These are phyloP conservation scores for Rhynchomys soricoides DNA, from an alignment of 2,113 vertebrate genomes.

Conservation along the genomic window DNA sequence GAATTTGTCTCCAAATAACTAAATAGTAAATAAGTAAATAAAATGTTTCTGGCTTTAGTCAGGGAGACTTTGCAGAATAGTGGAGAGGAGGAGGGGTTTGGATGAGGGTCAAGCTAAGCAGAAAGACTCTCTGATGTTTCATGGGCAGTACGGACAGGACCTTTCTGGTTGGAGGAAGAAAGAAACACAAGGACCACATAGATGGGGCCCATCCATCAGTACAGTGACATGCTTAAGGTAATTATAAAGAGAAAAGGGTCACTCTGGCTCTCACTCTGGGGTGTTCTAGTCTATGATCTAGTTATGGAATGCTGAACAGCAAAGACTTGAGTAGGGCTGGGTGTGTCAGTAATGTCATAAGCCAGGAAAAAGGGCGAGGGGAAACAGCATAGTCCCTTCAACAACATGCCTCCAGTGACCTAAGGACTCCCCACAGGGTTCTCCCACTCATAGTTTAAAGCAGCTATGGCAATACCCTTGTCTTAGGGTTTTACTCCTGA, in stretches of 20 bases:
- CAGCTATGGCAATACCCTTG: background rate
- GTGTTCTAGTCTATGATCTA: background rate
- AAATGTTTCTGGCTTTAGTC: background rate
- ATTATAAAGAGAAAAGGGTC: background rate
- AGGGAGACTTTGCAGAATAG: background rate
- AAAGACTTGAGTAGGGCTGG: background rate
- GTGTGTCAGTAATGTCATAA: background rate
- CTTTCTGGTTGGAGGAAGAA: background rate
- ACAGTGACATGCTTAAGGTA: background rate
- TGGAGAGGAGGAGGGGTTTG: background rate
- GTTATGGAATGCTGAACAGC: background rate
- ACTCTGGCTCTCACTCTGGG: background rate
- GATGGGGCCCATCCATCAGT: too few relatives aligned
- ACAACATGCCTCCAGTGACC: background rate
- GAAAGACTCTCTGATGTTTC: background rate
- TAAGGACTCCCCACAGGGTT: background rate
- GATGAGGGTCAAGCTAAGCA: background rate
- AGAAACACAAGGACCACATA: background rate
- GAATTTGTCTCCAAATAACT: background rate
- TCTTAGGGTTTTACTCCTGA: too few relatives aligned
- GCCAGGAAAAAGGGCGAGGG: too few relatives aligned
- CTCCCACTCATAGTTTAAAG: background rate
- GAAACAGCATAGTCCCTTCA: too few relatives aligned
- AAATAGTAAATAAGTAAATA: background rate
- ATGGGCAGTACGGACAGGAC: background rate